A percentile compares a stretch with the other conserved stretches of the same genome.
Conservation (phyloP, 2,113 vertebrate genomes). For the Collichthys lucidus region DNA sequence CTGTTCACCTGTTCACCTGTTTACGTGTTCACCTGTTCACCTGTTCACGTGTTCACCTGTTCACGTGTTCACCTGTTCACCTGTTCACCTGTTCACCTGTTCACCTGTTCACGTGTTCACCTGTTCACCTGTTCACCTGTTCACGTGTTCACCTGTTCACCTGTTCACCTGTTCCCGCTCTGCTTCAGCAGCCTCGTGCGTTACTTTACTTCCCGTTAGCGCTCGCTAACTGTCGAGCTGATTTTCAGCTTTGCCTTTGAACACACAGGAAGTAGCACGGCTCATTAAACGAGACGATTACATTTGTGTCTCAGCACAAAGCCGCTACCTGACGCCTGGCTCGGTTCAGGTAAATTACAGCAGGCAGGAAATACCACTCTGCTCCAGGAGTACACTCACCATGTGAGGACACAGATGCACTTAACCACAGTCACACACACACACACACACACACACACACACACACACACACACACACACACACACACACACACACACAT, state of each 20-base stretch:
- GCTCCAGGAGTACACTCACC: slow-evolving; percentile 17
- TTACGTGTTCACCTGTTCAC: too few relatives aligned
- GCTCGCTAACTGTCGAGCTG: slow-evolving; percentile 26
- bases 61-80: too few relatives aligned
- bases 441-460: background rate
- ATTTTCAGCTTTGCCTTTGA: slow-evolving; percentile 44
- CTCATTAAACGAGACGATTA: slow-evolving; percentile 63
- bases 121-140: too few relatives aligned
- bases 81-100: too few relatives aligned
- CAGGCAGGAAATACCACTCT: background rate
- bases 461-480: background rate
- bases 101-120: background rate
- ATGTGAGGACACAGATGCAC: background rate
- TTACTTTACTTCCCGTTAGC: slow-evolving; percentile 17
- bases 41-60: background rate
- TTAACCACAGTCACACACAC: background rate
- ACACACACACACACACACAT: background rate
- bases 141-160: background rate
- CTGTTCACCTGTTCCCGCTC: too few relatives aligned
- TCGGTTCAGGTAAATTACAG: slow-evolving; percentile 51
- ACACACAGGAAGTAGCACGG: slow-evolving; percentile 20
- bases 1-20: too few relatives aligned
- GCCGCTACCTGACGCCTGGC: slow-evolving; percentile 37
- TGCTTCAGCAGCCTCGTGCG: background rate
- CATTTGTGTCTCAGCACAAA: slow-evolving; percentile 27